phyloP scores from a whole-genome alignment of 1,140 invertebrate species.

The Batillaria attramentaria region DNA sequence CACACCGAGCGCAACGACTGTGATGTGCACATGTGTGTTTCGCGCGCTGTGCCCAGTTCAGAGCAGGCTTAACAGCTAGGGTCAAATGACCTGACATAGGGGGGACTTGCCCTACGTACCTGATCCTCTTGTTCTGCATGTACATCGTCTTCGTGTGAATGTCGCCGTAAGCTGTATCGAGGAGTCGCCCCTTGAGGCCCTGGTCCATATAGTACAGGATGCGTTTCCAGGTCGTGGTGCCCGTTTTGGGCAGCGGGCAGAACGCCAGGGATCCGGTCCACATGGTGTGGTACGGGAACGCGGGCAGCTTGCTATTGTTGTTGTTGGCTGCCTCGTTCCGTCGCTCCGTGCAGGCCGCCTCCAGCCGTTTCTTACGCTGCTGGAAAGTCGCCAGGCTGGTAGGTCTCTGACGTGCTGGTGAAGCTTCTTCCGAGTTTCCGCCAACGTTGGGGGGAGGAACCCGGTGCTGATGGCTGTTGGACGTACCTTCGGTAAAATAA shows the following conservation, averaged over 20 bases:
- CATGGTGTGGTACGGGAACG: neutral
- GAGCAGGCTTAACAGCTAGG: no score
- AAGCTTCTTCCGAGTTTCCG: no score
- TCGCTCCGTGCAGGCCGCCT: neutral
- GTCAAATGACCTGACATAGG: no score
- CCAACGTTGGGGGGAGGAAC: no score
- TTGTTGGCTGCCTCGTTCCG: no score
- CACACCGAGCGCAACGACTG: no score
- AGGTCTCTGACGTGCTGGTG: no score
- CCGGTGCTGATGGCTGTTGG: no score
- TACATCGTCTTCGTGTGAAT: slow-evolving; percentile 1
- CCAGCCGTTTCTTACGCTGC: neutral
- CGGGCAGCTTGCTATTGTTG: neutral
- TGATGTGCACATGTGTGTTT: no score
- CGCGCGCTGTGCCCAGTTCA: no score
- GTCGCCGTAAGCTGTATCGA: neutral
- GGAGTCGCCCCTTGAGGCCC: neutral
- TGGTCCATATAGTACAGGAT: neutral
- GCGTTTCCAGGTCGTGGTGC: slow-evolving; percentile 3
- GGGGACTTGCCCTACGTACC: no score
- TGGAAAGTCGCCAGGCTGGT: neutral
- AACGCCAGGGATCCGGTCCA: neutral
- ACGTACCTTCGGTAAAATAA: no score
- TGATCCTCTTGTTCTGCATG: neutral
- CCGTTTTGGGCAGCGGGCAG: neutral